Conservation (phyloP, 2,797 vertebrate genomes). For the Taeniopygia guttata region DNA sequence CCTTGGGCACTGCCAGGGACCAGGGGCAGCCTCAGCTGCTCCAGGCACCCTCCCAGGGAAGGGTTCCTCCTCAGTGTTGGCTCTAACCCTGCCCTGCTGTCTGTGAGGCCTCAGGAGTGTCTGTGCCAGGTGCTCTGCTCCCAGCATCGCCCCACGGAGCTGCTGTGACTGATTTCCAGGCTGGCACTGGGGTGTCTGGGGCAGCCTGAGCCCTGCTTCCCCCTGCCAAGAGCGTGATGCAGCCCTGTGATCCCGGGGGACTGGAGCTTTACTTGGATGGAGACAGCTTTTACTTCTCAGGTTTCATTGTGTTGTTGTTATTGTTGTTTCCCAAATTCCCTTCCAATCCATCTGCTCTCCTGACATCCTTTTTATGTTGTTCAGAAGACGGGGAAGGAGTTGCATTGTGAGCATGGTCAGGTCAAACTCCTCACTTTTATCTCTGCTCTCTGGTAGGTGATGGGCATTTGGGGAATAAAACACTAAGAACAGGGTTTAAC, state of each 20-base stretch:
- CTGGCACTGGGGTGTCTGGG: background rate
- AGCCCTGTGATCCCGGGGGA: accelerated
- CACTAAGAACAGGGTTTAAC: constrained; percentile 51
- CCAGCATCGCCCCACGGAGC: background rate
- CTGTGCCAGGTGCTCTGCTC: background rate
- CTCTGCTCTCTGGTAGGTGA: constrained; percentile 48
- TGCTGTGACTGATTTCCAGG: background rate
- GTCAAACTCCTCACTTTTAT: constrained; percentile 54
- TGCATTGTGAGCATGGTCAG: background rate
- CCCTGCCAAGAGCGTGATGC: background rate
- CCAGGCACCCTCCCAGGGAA: background rate
- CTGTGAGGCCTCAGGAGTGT: background rate
- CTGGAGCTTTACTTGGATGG: background rate
- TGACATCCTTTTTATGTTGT: constrained; percentile 51
- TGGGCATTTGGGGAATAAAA: constrained; percentile 59
- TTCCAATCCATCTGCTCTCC: constrained; percentile 44
- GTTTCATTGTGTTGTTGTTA: constrained; percentile 35
- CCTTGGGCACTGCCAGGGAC: background rate
- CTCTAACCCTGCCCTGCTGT: background rate
- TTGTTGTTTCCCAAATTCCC: constrained; percentile 37
- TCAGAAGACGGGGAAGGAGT: background rate
- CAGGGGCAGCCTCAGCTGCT: background rate
- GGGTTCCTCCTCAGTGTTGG: background rate
- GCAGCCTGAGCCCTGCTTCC: background rate
- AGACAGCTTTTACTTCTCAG: background rate